Evolutionary conservation across 2,888 invertebrate genomes (phyloP).

Genomic region (Macrosiphum euphorbiae): DNA sequence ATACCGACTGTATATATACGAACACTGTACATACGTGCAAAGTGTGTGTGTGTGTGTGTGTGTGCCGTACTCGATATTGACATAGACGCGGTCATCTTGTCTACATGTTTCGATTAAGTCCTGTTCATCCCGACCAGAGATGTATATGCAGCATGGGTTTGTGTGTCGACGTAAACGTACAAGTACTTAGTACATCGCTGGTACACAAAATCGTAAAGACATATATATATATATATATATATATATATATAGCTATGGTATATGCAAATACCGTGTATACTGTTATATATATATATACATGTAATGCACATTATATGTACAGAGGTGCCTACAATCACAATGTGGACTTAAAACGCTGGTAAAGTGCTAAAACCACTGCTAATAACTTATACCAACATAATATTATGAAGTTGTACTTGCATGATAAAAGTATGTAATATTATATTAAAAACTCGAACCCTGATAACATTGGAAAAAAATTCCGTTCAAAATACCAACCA

Average conservation of each 20-base stretch:
- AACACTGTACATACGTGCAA: background rate
- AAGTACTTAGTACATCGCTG: background rate
- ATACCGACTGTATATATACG: background rate
- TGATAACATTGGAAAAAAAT: background rate
- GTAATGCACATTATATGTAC: background rate
- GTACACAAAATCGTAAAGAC: background rate
- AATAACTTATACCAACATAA: background rate
- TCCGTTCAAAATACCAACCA: background rate
- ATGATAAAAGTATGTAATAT: background rate
- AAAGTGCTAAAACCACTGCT: background rate
- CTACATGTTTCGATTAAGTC: background rate
- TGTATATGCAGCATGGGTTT: background rate
- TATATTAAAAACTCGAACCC: background rate
- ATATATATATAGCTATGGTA: background rate
- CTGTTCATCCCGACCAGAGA: background rate
- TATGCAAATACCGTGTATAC: background rate
- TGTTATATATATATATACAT: background rate
- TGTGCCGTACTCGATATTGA: background rate
- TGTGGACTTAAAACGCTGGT: background rate
- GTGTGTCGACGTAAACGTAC: background rate
- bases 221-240: background rate
- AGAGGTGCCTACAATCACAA: background rate
- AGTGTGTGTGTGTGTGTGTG: background rate
- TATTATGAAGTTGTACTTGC: background rate
- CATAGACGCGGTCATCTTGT: conserved; percentile 27